A percentile compares a stretch with the other conserved stretches of the same genome.
Evolutionary conservation across 2,797 vertebrate species (phyloP).

Genomic region (Petrocephalus sullivani): DNA sequence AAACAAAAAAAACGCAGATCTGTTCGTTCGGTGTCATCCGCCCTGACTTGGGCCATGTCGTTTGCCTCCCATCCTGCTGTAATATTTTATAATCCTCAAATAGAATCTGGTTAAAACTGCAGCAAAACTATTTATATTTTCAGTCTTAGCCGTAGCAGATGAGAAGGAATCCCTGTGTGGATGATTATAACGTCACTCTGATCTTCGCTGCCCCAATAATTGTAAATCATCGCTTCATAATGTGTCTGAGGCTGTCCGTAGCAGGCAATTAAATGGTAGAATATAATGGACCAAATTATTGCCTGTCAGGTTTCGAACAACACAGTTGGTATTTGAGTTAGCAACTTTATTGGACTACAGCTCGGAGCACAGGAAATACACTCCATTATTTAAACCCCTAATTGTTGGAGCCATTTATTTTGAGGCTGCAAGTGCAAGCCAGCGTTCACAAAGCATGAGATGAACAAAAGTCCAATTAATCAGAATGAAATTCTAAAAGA

Average conservation of each 20-base stretch:
- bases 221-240: constrained; percentile 96
- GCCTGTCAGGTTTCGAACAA: constrained; percentile 94
- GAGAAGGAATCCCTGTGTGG: constrained; percentile 81
- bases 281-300: constrained; percentile 96
- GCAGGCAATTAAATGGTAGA: constrained; percentile 93
- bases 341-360: constrained; percentile 90
- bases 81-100: constrained; percentile 63
- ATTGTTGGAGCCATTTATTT: constrained; percentile 92
- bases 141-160: constrained; percentile 79
- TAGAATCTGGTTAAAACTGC: constrained; percentile 67
- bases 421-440: constrained; percentile 83
- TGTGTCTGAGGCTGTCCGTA: constrained; percentile 90
- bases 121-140: constrained; percentile 72
- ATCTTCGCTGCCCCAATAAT: constrained; percentile 91
- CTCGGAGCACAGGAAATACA: constrained; percentile 85
- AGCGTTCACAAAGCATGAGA: constrained; percentile 80
- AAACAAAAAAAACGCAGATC: constrained; percentile 29
- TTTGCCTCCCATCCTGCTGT: constrained; percentile 40
- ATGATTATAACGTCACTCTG: constrained; percentile 95
- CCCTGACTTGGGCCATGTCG: constrained; percentile 38
- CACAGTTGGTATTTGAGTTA: constrained; percentile 95
- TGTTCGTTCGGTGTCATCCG: constrained; percentile 21
- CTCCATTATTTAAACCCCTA: constrained; percentile 92
- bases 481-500: constrained; percentile 84
- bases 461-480: constrained; percentile 86